Base-by-base conservation (phyloP, 1,140 invertebrate species). In the Brachionus plicatilis region DNA sequence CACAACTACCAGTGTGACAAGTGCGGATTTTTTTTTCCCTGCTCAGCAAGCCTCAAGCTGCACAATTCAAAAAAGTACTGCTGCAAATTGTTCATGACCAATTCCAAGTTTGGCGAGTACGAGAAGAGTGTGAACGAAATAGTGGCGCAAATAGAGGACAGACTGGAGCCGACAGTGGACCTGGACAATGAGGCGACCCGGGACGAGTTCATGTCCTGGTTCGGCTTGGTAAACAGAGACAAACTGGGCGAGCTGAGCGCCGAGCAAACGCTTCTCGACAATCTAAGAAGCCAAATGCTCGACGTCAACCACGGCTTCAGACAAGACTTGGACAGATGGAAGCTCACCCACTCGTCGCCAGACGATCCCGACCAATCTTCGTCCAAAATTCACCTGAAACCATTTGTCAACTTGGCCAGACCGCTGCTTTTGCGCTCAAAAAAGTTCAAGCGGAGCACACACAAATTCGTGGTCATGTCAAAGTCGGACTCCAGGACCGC, bases 31-130 rank as follows among this genome's bases (percentile, higher is more conserved):
- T 60, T 65, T 60, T 82, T 82, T 82, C 79, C 79, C 0, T 82
- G 79, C 11, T 45, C 37, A 20, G 79, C 79, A 0, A 45, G 37
- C 41, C 41, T 82, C 1, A 60, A 82, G 12, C 53, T 82, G 7
- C 79, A 82, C 33, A 60, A 65, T 9, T 24, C 14, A 11, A 68
- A 60, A 60, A 82, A 82, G 37, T 68, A 65, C 27, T 43, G 7
- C 2, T 82, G 79, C 27, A 82, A 68, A 65, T 82, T 82, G 33
- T 82, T 68, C 41, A 82, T 82, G 79, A 82, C 79, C 8, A 82
- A 82, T 68, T 82, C 79, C 4, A 82, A 65, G 37, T 68, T 33
- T 65, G 37, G 9, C 41, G 79, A 82, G 8, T 82, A 82, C 41
- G 79, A 82, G 29, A 60, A 68, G 37, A 45, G 27, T 12, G 0